These are phyloP conservation scores for Rhodophaea formosa DNA, from an alignment of 2,888 invertebrate species.

Conservation along the genomic window DNA sequence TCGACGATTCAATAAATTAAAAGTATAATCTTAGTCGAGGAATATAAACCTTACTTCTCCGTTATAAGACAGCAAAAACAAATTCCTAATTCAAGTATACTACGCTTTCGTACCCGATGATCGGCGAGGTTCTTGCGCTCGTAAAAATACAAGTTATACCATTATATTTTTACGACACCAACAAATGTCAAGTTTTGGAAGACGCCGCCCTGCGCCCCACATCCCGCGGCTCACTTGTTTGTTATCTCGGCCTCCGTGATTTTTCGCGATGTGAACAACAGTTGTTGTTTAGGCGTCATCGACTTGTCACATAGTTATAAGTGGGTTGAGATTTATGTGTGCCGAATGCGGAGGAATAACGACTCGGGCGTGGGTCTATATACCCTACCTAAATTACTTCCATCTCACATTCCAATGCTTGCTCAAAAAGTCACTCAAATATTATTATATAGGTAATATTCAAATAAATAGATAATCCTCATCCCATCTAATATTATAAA, in stretches of 20 bases:
- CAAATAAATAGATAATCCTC: no score
- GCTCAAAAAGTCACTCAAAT: background rate
- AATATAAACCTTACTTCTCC: background rate
- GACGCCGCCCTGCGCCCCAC: slow-evolving; percentile 44
- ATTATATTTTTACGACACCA: slow-evolving; percentile 75
- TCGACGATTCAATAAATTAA: no score
- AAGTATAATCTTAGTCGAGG: no score
- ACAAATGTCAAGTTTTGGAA: slow-evolving; percentile 74
- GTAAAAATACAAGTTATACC: slow-evolving; percentile 74
- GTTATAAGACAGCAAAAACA: slow-evolving; percentile 13
- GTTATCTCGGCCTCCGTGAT: slow-evolving; percentile 46
- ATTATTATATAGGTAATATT: no score
- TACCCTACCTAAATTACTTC: background rate
- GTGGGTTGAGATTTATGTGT: slow-evolving; percentile 19
- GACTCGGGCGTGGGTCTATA: background rate
- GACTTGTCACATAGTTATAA: slow-evolving; percentile 30
- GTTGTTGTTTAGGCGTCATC: slow-evolving; percentile 37
- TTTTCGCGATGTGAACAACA: slow-evolving; percentile 37
- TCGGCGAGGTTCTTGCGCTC: slow-evolving; percentile 55
- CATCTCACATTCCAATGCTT: background rate
- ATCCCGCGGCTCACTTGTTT: slow-evolving; percentile 40
- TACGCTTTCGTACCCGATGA: slow-evolving; percentile 49
- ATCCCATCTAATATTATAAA: no score
- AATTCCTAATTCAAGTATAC: slow-evolving; percentile 34
- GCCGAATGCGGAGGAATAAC: slow-evolving; percentile 5